Conservation (phyloP, 2,113 vertebrate species). For the Mus pahari region DNA sequence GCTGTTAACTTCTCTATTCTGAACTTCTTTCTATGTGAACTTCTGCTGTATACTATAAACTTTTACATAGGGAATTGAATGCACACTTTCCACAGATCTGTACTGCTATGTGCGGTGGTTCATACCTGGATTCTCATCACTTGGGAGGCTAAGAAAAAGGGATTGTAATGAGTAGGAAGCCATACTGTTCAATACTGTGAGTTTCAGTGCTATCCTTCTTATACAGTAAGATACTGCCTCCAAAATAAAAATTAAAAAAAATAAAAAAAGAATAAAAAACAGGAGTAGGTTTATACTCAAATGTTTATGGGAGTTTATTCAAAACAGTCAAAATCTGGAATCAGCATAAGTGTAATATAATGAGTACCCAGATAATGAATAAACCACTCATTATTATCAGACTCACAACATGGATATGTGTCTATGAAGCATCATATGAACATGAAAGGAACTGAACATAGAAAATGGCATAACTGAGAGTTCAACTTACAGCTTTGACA, state of each 20-base stretch:
- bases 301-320: conserved; percentile 1
- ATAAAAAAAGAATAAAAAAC: too few relatives aligned
- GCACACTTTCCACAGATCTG: neutral
- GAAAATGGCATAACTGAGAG: neutral
- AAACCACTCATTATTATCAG: conserved; percentile 42
- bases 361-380: neutral
- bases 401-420: neutral
- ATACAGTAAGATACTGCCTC: neutral
- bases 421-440: conserved; percentile 18
- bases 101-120: neutral
- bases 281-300: neutral
- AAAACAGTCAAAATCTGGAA: conserved; percentile 8
- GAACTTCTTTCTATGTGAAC: neutral
- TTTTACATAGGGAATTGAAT: neutral
- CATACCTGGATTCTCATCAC: neutral
- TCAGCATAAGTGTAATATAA: neutral
- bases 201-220: neutral
- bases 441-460: neutral
- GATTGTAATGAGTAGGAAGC: neutral
- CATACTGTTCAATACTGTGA: neutral
- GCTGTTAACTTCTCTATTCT: neutral
- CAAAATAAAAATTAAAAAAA: neutral
- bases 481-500: conserved; percentile 24
- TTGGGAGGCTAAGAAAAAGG: neutral
- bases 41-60: neutral